Base-by-base conservation (phyloP, 2,888 invertebrate species). In the Eledone cirrhosa region DNA sequence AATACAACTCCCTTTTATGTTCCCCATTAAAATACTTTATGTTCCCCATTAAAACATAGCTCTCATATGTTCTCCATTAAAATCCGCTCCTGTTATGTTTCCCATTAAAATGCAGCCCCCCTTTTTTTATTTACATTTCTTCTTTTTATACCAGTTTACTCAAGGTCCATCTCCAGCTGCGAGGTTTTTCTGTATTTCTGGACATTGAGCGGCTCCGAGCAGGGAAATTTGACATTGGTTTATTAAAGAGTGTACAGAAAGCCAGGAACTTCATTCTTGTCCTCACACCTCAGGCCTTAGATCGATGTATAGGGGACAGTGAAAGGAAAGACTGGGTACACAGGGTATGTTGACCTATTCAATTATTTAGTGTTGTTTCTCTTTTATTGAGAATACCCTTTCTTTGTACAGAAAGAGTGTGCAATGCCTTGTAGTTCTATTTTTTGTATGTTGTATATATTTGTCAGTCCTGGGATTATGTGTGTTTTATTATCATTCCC, bases 291-390 rank as follows among this genome's bases (percentile, higher is more conserved):
- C 95, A 95, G 87, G 97, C 99, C 31, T 92, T 99, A 84, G 98
- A 99, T 87, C 93, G 99, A 87, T 99, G 99, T 91, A 93, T 96
- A 85, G 94, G 94, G 80, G 99, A 99, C 90, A 93, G 92, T 27
- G 98, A 98, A 79, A 94, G 96, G 91, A 98, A 98, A 92, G 99
- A 99, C 92, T 99, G 99, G 99, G 98, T 99, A 80, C 99, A 99
- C 92, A 94, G 96, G 92, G 97, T 97, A 93, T 93, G 94, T 47
- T 78, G 79, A 24, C 27, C 4, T 24, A 29, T 67, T 41, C 11
- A 41, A 41, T 41, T 41, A 41, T 8, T 41, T 41, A 41, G 5
- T 41, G 11, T 41, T 41, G 11, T 41, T 33, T 33, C 8, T 33
- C 3, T 8, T 33, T 33, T n/a, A n/a, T n/a, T n/a, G n/a, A n/a